phyloP scores from a whole-genome alignment of 2,113 vertebrate species.

The Grallaria varia region DNA sequence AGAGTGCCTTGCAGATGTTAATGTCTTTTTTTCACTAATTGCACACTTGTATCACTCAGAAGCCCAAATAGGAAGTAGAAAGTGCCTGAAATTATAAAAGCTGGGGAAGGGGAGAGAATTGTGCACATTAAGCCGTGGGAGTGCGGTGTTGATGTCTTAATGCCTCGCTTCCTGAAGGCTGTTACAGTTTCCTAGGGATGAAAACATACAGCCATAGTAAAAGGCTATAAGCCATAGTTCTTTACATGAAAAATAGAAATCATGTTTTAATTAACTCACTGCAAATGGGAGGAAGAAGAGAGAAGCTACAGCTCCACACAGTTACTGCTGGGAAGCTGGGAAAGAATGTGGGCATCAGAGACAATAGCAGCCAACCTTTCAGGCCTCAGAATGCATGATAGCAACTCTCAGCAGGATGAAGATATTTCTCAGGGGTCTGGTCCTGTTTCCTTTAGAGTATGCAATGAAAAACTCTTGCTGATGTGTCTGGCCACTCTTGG shows the following conservation, averaged over 20 bases:
- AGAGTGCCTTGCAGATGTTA: constrained; percentile 26
- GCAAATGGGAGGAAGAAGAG: neutral
- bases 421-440: neutral
- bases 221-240: neutral
- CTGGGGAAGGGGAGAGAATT: neutral
- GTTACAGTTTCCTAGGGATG: neutral
- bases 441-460: neutral
- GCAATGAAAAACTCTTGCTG: neutral
- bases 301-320: neutral
- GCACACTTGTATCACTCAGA: neutral
- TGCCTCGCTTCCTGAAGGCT: neutral
- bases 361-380: neutral
- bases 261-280: neutral
- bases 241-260: neutral
- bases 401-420: neutral
- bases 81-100: constrained; percentile 47
- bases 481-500: neutral
- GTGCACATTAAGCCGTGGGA: neutral
- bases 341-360: neutral
- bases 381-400: neutral
- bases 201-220: neutral
- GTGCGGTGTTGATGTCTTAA: constrained; percentile 18
- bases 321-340: neutral
- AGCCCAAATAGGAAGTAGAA: constrained; percentile 10
- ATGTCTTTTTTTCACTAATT: constrained; percentile 46